Evolutionary conservation across 1,140 invertebrate genomes (phyloP), one percentile per base, ranked within the genome.

Genomic region (Temnothorax nylanderi): DNA sequence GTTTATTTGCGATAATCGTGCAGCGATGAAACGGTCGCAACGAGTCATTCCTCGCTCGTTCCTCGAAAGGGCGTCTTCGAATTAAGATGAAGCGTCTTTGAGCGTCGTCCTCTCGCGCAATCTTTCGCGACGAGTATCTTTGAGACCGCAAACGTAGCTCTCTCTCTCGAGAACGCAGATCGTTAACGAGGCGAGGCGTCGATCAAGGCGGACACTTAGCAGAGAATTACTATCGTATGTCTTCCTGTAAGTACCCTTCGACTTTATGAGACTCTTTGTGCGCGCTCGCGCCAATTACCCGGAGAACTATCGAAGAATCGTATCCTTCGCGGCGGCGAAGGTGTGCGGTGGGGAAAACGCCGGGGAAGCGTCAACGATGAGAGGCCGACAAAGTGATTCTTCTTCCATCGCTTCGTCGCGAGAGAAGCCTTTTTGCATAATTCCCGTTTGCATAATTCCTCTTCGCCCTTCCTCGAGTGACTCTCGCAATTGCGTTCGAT

Each of bases 201-300:
- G 85, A 65, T 78, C 67, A 71, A 69, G 51, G 75, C 84, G 74
- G 60, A 78, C 76, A 67, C 64, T 86, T 80, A 69, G 64, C 64
- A 41, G 51, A 69, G 60, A 80, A 81, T 80, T 80, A 86, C 49
- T 91, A 92, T 92, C 90, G 90, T 88, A 91, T 91, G 90, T 92
- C 91, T 92, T 90, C 90, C 91, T 90, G 87, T 88, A 87, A 91
- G 87, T 89, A 90, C 87, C 86, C 87, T 91, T 90, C 86, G 84
- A 74, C 67, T 84, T 89, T 89, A 87, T 76, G 85, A 89, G 91
- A 90, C 88, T 89, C 72, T 72, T 88, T 86, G 87, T 87, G 88
- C 75, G 44, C 49, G 49, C 5, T 37, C 78, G 78, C 67, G 54
- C 74, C 86, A 85, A 85, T 85, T 85, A 85, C 13, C 60, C 72